Evolutionary conservation across 2,888 invertebrate species (phyloP).

Genomic region (Drosophila emarginata): DNA sequence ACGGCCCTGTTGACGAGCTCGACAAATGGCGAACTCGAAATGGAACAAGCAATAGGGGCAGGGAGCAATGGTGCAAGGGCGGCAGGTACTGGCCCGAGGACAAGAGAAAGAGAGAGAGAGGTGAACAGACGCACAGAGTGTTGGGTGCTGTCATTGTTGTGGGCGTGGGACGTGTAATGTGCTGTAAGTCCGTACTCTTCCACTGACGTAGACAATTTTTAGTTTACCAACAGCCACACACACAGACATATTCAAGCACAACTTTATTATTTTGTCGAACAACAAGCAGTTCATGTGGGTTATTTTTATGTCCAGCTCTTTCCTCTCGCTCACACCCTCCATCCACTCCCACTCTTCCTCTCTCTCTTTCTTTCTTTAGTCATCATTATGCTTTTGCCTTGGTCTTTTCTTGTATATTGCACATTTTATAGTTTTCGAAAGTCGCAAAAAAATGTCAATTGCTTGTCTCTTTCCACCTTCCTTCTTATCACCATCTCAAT

Average conservation of each 20-base stretch:
- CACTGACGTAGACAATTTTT: conserved; percentile 65
- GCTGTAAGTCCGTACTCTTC: conserved; percentile 67
- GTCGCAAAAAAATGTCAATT: conserved; percentile 79
- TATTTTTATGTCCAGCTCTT: conserved; percentile 15
- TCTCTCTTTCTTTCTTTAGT: conserved; percentile 56
- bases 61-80: neutral
- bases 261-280: conserved; percentile 73
- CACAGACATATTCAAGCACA: conserved; percentile 72
- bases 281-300: conserved; percentile 48
- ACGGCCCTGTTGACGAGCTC: conserved; percentile 60
- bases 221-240: conserved; percentile 53
- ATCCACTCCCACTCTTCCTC: conserved; percentile 23
- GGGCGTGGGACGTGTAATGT: conserved; percentile 60
- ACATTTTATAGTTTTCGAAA: conserved; percentile 79
- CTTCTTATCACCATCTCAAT: neutral
- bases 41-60: conserved; percentile 37
- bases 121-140: neutral
- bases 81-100: neutral
- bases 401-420: conserved; percentile 44
- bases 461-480: conserved; percentile 62
- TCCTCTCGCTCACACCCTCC: conserved; percentile 18
- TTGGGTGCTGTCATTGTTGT: conserved; percentile 28
- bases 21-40: conserved; percentile 46
- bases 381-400: conserved; percentile 65
- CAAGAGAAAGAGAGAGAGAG: neutral